Base-by-base conservation (phyloP, 37 sponge, comb jelly and placozoan species). In the Geodia barretti region DNA sequence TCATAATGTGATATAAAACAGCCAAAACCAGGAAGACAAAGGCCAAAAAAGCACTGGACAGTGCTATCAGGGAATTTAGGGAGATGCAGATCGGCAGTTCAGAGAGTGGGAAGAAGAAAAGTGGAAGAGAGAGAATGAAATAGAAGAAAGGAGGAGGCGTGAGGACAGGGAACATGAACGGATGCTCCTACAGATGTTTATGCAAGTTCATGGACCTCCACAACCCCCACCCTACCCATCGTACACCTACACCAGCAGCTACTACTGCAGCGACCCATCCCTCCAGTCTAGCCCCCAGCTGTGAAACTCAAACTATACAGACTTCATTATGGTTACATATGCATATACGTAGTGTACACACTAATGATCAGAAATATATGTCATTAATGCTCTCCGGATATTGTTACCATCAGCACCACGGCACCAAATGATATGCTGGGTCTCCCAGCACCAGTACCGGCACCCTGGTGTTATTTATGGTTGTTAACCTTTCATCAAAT, bases 391-490 rank as follows among this genome's bases (percentile, higher is more conserved):
- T n/a, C n/a, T 58, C 19, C 19, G 60, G 11, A 58, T 58, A 58
- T 58, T 19, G 11, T 58, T 58, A 19, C 60, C 60, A 58, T 19
- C 19, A 58, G 11, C 19, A 58, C 86, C 86, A 86, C 40, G 79
- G 84, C 11, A 75, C 60, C 1, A 83, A 69, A 39, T 76, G 84
- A 40, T 83, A 83, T 20, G 84, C 84, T 47, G 84, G 76, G 66
- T 83, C 84, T 11, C 84, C 84, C 25, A 83, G 70, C 21, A 83
- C 33, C 39, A 74, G 17, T 19, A 83, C 37, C 29, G 84, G 84
- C 28, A 83, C 72, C 36, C 61, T 35, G 30, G 2, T 20, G 29
- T 32, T 39, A 39, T 23, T 21, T 30, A 73, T 60, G 5, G 30
- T 36, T 34, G 25, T 11, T 30, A 34, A 41, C 74, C 79, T 40